phyloP scores from a whole-genome alignment of 2,888 invertebrate species.

The Romanomermis culicivorax region DNA sequence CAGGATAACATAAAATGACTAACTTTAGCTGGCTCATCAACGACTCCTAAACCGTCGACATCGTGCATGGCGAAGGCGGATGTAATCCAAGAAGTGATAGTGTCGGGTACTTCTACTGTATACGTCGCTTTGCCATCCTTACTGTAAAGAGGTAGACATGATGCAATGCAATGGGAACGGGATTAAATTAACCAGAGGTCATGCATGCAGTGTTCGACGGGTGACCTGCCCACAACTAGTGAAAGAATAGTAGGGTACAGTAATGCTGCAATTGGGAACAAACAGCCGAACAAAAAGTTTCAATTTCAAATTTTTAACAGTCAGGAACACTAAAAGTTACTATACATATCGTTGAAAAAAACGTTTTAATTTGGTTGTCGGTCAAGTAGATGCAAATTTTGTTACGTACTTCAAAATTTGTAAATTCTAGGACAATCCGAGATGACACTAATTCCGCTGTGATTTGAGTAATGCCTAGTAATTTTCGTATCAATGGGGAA shows the following conservation, averaged over 20 bases:
- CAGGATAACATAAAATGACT: neutral
- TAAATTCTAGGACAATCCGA: too few species aligned
- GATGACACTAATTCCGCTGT: too few species aligned
- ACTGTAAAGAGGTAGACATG: conserved; percentile 22
- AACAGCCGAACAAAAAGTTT: neutral
- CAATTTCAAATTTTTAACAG: too few species aligned
- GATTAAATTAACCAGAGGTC: neutral
- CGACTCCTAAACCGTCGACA: conserved; percentile 50
- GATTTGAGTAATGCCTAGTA: too few species aligned
- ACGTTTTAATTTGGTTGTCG: too few species aligned
- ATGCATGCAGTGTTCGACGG: neutral
- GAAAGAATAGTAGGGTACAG: neutral
- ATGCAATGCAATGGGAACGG: too few species aligned
- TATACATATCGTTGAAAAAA: too few species aligned
- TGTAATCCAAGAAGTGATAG: conserved; percentile 61
- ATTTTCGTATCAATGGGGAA: too few species aligned
- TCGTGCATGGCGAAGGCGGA: conserved; percentile 60
- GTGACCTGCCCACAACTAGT: neutral
- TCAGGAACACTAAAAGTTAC: too few species aligned
- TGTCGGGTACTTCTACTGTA: conserved; percentile 50
- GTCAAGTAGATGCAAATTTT: too few species aligned
- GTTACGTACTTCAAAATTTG: too few species aligned
- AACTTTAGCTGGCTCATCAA: conserved; percentile 43
- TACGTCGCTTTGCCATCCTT: conserved; percentile 34
- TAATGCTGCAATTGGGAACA: neutral